These are phyloP conservation scores for Crossoptilon crossoptilon DNA, from an alignment of 2,797 vertebrate genomes.

Conservation along the genomic window DNA sequence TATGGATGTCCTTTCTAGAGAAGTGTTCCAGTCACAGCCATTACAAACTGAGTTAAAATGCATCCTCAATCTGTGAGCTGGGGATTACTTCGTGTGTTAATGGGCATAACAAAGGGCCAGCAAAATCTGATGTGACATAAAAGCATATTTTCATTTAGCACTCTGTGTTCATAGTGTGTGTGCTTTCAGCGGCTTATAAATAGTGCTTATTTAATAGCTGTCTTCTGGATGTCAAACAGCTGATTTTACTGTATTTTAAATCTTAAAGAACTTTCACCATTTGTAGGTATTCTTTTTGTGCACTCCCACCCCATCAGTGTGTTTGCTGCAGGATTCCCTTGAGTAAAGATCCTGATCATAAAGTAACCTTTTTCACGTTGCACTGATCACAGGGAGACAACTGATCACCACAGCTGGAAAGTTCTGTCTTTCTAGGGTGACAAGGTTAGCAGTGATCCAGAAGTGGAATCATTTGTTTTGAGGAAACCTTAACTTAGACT, in stretches of 20 bases:
- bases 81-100: neutral
- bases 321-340: neutral
- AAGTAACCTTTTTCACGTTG: neutral
- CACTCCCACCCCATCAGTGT: rapidly evolving
- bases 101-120: neutral
- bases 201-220: neutral
- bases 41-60: neutral
- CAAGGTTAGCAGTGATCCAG: neutral
- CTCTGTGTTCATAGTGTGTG: neutral
- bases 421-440: neutral
- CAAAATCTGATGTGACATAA: neutral
- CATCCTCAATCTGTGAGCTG: neutral
- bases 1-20: neutral
- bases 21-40: neutral
- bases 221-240: neutral
- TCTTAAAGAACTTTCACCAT: neutral
- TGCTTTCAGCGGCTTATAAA: neutral
- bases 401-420: neutral
- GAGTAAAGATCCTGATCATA: neutral
- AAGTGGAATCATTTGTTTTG: neutral
- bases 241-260: neutral
- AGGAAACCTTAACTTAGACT: neutral
- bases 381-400: neutral
- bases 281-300: neutral
- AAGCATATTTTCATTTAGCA: neutral